Conservation (phyloP, 2,888 invertebrate genomes). For the Netelia inedita region DNA sequence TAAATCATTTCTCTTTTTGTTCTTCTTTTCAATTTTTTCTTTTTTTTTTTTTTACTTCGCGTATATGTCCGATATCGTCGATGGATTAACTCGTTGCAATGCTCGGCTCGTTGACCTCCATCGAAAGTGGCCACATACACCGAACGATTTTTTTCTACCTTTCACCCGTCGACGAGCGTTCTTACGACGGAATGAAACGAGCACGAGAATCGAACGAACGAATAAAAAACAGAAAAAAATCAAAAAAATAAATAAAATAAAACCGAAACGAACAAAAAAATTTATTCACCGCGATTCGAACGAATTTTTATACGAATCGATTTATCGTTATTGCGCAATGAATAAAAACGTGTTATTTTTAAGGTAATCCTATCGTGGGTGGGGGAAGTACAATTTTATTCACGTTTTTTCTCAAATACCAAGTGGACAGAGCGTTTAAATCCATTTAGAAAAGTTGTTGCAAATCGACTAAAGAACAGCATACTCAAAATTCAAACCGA, state of each 20-base stretch:
- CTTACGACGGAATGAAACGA: slow-evolving; percentile 12
- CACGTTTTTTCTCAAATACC: no score
- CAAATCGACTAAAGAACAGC: no score
- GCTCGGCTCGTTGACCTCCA: slow-evolving; percentile 37
- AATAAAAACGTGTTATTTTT: no score
- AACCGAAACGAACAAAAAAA: no score
- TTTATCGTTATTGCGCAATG: no score
- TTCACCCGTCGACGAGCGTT: slow-evolving; percentile 37
- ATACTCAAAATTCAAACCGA: no score
- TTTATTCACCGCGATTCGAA: not conserved
- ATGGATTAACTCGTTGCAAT: slow-evolving; percentile 30
- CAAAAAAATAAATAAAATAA: not conserved
- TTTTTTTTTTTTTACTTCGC: not conserved
- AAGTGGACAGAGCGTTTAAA: no score
- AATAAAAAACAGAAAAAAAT: not conserved
- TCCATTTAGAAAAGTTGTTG: no score
- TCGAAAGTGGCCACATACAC: slow-evolving; percentile 27
- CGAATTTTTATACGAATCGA: not conserved
- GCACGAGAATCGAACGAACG: not conserved
- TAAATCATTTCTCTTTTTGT: not conserved
- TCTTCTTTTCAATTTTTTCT: not conserved
- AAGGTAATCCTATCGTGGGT: no score
- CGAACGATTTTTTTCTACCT: slow-evolving; percentile 30
- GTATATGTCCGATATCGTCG: slow-evolving; percentile 6
- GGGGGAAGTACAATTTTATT: no score